A percentile compares a stretch with the other conserved stretches of the same genome.
Evolutionary conservation across 35 echinoderm and acorn worm species (phyloP).

Genomic region (Eucidaris tribuloides): DNA sequence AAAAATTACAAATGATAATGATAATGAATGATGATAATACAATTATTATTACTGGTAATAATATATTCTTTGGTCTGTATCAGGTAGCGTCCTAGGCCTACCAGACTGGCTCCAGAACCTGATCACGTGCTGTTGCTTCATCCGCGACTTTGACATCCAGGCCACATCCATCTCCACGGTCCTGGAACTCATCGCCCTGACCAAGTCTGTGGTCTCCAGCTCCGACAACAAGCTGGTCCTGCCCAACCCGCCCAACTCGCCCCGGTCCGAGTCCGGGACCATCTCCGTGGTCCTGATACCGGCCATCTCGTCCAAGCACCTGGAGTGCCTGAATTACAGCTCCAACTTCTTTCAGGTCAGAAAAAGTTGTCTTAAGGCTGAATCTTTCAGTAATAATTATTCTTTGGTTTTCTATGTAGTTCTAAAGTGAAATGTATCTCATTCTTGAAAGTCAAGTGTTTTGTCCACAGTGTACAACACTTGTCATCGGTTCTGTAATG

Average conservation of each 20-base stretch:
- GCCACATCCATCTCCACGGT: slow-evolving; percentile 77
- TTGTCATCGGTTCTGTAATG: too few species aligned
- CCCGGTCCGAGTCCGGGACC: slow-evolving; percentile 50
- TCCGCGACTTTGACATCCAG: slow-evolving; percentile 78
- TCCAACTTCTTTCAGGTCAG: slow-evolving; percentile 91
- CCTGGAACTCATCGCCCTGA: slow-evolving; percentile 87
- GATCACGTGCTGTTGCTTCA: slow-evolving; percentile 75
- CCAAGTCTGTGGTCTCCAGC: slow-evolving; percentile 78
- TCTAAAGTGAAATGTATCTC: too few species aligned
- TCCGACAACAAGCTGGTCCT: slow-evolving; percentile 71
- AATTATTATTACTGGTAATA: too few species aligned
- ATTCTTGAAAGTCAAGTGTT: too few species aligned
- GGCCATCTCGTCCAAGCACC: slow-evolving; percentile 81
- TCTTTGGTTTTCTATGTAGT: too few species aligned
- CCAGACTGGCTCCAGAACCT: slow-evolving; percentile 93
- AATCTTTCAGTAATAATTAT: too few species aligned
- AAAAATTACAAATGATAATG: too few species aligned
- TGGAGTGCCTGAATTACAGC: slow-evolving; percentile 76
- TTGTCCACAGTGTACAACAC: too few species aligned
- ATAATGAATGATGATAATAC: too few species aligned
- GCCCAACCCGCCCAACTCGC: slow-evolving; percentile 82
- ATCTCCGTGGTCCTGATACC: slow-evolving; percentile 93
- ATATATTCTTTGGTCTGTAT: too few species aligned
- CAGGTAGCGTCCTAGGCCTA: slow-evolving; percentile 63
- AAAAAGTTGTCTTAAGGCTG: too few species aligned